Evolutionary conservation across 2,888 invertebrate species (phyloP), one percentile per base, ranked within the genome.

Genomic region (Cataglyphis cursor): DNA sequence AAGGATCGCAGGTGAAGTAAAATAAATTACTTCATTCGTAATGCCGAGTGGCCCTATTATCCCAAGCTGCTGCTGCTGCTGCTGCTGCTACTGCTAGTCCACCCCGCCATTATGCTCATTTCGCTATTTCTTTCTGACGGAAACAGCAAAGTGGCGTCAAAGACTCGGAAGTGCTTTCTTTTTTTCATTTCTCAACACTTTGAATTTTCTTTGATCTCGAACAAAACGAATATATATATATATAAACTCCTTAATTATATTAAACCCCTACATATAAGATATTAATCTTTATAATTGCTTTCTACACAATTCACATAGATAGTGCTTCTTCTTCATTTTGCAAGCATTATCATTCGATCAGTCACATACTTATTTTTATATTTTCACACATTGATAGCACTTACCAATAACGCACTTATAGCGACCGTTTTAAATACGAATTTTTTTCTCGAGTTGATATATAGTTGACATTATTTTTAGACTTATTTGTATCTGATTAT

Each of bases 261-360:
- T 28, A 28, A 65, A 38, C 28, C 31, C n/a, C 28, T 54, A 8
- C 12, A 61, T n/a, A 31, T 68, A 87, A n/a, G n/a, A n/a, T n/a
- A n/a, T n/a, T 86, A 35, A 35, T 6, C 6, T 68, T 18, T 82
- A 87, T 64, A 85, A 86, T 91, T 89, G 93, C 93, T 93, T 93
- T 80, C 28, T 75, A 86, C 88, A 87, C 86, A 87, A 82, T 82
- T 88, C 88, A 81, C 84, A 85, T 85, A 73, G 75, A 88, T 84
- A 89, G 61, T 51, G 87, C 88, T 92, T 92, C 90, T 87, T 83
- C 82, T 89, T 94, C 82, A 90, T 93, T 93, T 93, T 90, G 94
- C 94, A 93, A 94, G 94, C 94, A 94, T 94, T 94, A 93, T 93
- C 92, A 93, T 93, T 92, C 90, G 91, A 91, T 93, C 92, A 88